phyloP scores from a whole-genome alignment of 1,140 invertebrate species.

The Pseudoatta argentina region DNA sequence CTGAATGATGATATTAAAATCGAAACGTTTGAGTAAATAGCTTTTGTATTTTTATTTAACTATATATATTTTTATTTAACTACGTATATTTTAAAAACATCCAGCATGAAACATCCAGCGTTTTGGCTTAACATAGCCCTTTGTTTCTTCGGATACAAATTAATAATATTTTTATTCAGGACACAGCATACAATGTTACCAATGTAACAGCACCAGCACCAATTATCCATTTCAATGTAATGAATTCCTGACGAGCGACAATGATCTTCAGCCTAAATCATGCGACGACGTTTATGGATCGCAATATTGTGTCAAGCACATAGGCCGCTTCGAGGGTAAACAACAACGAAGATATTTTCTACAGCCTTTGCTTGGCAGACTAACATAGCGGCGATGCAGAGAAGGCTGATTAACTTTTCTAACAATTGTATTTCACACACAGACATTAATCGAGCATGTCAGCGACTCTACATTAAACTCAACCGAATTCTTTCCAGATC shows the following conservation, averaged over 20 bases:
- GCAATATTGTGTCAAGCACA: constrained; percentile 97
- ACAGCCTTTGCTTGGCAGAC: constrained; percentile 20
- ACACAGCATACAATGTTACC: constrained; percentile 93
- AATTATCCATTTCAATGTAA: constrained; percentile 94
- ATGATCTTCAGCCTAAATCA: constrained; percentile 89
- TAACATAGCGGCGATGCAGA: neutral
- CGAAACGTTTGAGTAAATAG: too few species aligned
- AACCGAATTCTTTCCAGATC: constrained; percentile 32
- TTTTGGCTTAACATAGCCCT: too few species aligned
- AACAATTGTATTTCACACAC: neutral
- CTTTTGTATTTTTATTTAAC: too few species aligned
- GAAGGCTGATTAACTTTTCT: neutral
- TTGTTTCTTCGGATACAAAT: too few species aligned
- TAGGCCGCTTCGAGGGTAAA: constrained; percentile 97
- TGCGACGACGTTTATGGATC: constrained; percentile 94
- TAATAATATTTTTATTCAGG: constrained; percentile 85
- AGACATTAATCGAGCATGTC: neutral
- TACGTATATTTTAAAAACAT: too few species aligned
- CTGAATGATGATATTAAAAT: too few species aligned
- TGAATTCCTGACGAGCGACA: constrained; percentile 92
- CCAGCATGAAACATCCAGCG: too few species aligned
- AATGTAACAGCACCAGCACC: constrained; percentile 94
- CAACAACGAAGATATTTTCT: constrained; percentile 12
- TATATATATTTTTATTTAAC: too few species aligned
- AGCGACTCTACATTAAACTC: neutral